phyloP scores from a whole-genome alignment of 2,888 invertebrate genomes.

The Aethes cnicana region DNA sequence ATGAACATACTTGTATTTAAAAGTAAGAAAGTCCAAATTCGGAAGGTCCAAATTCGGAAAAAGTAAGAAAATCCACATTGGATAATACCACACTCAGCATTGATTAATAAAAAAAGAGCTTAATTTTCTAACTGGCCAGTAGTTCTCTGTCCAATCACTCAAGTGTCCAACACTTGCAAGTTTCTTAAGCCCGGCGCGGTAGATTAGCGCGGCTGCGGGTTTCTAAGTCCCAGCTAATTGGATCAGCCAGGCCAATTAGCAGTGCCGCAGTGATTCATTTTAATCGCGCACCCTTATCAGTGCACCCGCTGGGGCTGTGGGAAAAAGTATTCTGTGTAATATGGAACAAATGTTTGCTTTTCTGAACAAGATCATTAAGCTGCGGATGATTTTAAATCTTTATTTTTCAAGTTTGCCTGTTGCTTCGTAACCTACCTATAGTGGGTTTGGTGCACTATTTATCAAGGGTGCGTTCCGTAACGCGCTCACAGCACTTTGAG shows the following conservation, averaged over 20 bases:
- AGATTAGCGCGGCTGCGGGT: constrained; percentile 59
- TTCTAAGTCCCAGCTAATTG: constrained; percentile 81
- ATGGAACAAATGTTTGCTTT: background rate
- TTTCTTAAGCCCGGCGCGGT: constrained; percentile 43
- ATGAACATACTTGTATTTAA: too few species aligned
- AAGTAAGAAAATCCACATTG: background rate
- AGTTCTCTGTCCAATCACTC: background rate
- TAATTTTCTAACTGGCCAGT: background rate
- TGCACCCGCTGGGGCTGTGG: constrained; percentile 45
- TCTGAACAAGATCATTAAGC: too few species aligned
- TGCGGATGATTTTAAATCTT: too few species aligned
- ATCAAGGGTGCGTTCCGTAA: too few species aligned
- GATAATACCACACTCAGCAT: background rate
- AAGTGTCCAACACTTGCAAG: constrained; percentile 10
- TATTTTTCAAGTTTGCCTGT: too few species aligned
- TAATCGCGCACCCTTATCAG: constrained; percentile 76
- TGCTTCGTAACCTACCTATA: too few species aligned
- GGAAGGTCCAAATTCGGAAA: too few species aligned
- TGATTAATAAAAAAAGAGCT: too few species aligned
- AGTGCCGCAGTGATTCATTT: constrained; percentile 77
- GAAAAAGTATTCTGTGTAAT: constrained; percentile 23
- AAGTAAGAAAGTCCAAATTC: too few species aligned
- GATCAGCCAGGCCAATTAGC: constrained; percentile 79
- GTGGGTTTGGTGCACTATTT: too few species aligned
- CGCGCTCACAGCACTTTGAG: too few species aligned